Evolutionary conservation across 1,140 invertebrate species (phyloP), one percentile per base, ranked within the genome.

Genomic region (Sminthurides bifidus): DNA sequence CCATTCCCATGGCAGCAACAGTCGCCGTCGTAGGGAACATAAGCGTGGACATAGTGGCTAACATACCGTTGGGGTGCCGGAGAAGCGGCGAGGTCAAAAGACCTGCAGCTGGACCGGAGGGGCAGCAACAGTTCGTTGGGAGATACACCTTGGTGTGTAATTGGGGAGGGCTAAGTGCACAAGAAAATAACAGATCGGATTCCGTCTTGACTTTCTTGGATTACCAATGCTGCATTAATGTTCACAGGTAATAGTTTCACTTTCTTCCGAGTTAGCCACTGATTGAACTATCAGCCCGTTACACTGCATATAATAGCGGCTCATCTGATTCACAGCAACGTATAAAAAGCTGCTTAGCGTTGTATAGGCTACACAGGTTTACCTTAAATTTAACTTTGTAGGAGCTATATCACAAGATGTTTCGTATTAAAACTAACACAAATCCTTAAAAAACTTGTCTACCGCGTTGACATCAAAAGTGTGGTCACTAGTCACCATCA

Each of bases 131-230:
- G 60, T 61, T 61, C 14, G 57, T 54, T 52, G 63, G 63, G 54
- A 64, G 63, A 64, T 64, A 64, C 63, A 61, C 59, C 57, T 63
- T 63, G 61, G 61, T 58, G 60, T 63, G 58, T 58, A 63, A 63
- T 58, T 54, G 61, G 55, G 61, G 61, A 45, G 54, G 53, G 54
- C 51, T 57, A 17, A 59, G 49, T 21, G 57, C 40, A 59, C 54
- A 63, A 45, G 61, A 58, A 43, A 63, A 63, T 27, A 63, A 21
- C 24, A 63, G 49, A 43, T 63, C 61, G 61, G 61, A 63, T 59
- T 63, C 61, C 61, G 61, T 63, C 58, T 63, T 63, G 61, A 59
- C 56, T 29, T n/a, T n/a, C n/a, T n/a, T n/a, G n/a, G n/a, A n/a
- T n/a, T n/a, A n/a, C n/a, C n/a, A n/a, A n/a, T n/a, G 50, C 50